Conservation (phyloP, 2,888 invertebrate species). For the Callinectes sapidus region DNA sequence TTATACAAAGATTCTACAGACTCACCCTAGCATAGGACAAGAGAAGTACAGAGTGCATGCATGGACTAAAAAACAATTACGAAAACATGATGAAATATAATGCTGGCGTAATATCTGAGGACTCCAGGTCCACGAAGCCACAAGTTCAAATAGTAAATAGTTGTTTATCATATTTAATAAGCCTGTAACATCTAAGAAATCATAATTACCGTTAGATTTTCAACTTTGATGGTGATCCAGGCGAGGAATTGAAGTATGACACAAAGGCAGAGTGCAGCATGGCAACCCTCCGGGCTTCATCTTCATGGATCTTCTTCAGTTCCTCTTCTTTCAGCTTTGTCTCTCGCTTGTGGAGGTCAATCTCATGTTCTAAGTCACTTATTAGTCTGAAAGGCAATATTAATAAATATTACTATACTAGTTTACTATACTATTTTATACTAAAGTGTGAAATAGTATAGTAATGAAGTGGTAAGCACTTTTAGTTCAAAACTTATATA, state of each 20-base stretch:
- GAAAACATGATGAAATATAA: not conserved
- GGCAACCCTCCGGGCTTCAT: conserved; percentile 52
- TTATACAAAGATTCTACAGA: too few relatives aligned
- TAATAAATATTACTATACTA: too few relatives aligned
- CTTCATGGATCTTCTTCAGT: conserved; percentile 45
- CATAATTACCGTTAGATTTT: not conserved
- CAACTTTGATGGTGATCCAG: conserved; percentile 27
- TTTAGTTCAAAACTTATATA: too few relatives aligned
- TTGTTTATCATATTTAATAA: not conserved
- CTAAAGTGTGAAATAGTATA: too few relatives aligned
- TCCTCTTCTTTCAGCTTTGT: conserved; percentile 49
- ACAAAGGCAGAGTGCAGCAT: conserved; percentile 63
- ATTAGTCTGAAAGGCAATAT: conserved; percentile 43
- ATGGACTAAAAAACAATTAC: not conserved
- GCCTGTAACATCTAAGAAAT: not conserved
- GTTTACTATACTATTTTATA: too few relatives aligned
- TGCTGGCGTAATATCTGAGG: not conserved
- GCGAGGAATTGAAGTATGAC: conserved; percentile 59
- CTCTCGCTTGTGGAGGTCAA: conserved; percentile 23
- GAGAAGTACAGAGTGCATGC: not conserved
- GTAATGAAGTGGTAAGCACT: too few relatives aligned
- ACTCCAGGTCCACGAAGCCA: not conserved
- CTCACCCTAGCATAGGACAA: not conserved
- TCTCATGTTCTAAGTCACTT: conserved; percentile 52
- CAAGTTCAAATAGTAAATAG: not conserved